Conservation (phyloP, 2,888 invertebrate genomes). For the Thecocarcelia acutangulata region DNA sequence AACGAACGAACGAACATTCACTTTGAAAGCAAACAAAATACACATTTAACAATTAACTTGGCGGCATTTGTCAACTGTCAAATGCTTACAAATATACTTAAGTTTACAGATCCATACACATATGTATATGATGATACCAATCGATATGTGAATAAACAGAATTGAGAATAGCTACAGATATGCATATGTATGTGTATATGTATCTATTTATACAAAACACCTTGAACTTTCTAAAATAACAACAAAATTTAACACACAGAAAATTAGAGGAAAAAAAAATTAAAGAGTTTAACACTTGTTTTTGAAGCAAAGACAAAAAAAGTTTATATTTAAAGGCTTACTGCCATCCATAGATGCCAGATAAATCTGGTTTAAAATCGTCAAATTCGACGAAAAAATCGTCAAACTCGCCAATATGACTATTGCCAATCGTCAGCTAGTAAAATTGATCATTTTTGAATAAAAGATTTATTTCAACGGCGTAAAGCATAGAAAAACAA, state of each 20-base stretch:
- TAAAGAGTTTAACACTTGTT: neutral
- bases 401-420: no score
- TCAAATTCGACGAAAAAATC: no score
- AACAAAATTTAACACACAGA: neutral
- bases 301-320: no score
- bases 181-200: neutral
- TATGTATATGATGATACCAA: neutral
- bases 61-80: neutral
- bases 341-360: no score
- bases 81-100: neutral
- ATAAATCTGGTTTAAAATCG: no score
- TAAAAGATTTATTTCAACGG: no score
- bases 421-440: no score
- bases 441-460: no score
- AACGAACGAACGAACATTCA: neutral
- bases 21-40: neutral
- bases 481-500: no score
- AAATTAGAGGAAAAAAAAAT: neutral
- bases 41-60: constrained; percentile 8
- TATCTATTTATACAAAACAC: neutral
- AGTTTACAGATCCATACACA: neutral
- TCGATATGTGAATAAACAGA: no score
- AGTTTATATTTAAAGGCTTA: no score
- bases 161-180: no score
- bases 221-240: constrained; percentile 39